phyloP scores from a whole-genome alignment of 2,113 vertebrate genomes.

The Macrotus californicus region DNA sequence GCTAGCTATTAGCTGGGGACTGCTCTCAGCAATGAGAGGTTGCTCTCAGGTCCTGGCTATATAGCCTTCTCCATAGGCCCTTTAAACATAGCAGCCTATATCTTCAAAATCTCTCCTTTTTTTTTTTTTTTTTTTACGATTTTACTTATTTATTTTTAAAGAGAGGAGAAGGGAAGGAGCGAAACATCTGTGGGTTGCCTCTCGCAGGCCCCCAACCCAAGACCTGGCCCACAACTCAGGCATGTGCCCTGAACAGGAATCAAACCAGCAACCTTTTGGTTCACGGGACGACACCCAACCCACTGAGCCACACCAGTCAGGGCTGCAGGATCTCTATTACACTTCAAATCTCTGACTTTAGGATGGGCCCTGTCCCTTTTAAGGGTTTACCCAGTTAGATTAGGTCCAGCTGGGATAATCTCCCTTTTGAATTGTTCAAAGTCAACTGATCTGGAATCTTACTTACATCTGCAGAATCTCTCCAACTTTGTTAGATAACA shows the following conservation, averaged over 20 bases:
- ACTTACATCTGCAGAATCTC: background rate
- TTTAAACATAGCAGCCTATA: background rate
- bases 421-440: background rate
- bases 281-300: no score
- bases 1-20: background rate
- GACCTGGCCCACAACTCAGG: no score
- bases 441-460: background rate
- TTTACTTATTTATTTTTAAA: no score
- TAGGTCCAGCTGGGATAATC: background rate
- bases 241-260: no score
- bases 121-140: no score
- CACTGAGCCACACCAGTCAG: no score
- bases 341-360: background rate
- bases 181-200: no score
- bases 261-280: no score
- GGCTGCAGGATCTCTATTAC: background rate
- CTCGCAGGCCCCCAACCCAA: no score
- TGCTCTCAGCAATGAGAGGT: background rate
- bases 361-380: background rate
- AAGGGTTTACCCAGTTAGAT: background rate
- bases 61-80: background rate
- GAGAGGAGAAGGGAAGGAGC: no score
- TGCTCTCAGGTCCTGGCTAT: background rate
- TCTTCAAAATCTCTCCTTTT: background rate
- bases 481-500: background rate